Conservation (phyloP, 2,113 vertebrate species). For the Etia nguti region DNA sequence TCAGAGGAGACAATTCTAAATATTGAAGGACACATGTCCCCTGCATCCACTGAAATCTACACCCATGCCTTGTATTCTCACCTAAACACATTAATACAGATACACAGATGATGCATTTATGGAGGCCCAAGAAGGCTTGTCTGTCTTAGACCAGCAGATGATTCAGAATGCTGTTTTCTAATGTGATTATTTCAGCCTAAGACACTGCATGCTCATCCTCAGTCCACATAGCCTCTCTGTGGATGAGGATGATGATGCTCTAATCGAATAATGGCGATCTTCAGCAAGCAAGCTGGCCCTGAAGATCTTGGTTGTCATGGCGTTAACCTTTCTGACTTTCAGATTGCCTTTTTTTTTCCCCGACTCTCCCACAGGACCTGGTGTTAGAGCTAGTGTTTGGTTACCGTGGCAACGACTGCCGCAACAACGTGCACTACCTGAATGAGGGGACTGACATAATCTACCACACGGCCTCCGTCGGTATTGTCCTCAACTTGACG, state of each 20-base stretch:
- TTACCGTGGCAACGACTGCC: slow-evolving; percentile 96
- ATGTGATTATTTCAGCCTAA: slow-evolving; percentile 5
- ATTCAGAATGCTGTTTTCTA: neutral
- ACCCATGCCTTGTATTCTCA: neutral
- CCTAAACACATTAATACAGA: neutral
- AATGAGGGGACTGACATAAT: slow-evolving; percentile 96
- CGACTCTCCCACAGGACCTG: slow-evolving; percentile 81
- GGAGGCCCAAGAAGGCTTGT: neutral
- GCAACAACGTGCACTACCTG: slow-evolving; percentile 98
- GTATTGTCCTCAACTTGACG: slow-evolving; percentile 90
- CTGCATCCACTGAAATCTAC: neutral
- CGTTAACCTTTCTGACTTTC: slow-evolving; percentile 53
- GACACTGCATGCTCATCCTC: neutral
- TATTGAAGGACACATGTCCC: neutral
- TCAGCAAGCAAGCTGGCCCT: neutral
- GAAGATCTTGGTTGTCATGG: slow-evolving; percentile 54
- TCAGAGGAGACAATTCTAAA: neutral
- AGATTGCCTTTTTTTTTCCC: neutral
- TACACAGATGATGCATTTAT: neutral
- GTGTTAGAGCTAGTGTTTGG: slow-evolving; percentile 94
- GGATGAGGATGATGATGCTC: neutral
- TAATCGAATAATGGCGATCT: slow-evolving; percentile 37
- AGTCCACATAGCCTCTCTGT: slow-evolving; percentile 13
- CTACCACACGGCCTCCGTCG: slow-evolving; percentile 94
- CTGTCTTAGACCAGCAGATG: neutral